These are phyloP conservation scores for Anoplopoma fimbria DNA, from an alignment of 2,113 vertebrate genomes.

Conservation along the genomic window DNA sequence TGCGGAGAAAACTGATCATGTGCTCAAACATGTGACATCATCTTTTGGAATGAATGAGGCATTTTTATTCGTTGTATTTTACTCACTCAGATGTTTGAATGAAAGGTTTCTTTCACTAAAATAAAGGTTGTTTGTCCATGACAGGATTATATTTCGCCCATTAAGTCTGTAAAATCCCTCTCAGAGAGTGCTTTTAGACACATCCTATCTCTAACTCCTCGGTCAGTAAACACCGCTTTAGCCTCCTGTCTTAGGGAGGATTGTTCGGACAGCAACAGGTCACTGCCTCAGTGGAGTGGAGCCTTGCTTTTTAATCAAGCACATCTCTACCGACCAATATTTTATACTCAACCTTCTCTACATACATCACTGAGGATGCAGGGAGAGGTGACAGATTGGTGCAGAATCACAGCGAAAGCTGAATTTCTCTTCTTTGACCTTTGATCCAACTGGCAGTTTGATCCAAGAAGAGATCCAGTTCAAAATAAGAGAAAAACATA, in stretches of 20 bases:
- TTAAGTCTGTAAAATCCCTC: neutral
- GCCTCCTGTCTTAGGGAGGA: neutral
- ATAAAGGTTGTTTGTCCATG: neutral
- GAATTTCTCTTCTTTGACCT: conserved; percentile 36
- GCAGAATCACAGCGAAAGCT: conserved; percentile 48
- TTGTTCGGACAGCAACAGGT: conserved; percentile 35
- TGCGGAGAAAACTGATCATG: conserved; percentile 28
- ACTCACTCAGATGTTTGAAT: neutral
- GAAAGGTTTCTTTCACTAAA: neutral
- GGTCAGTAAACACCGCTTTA: conserved; percentile 25
- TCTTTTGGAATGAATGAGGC: conserved; percentile 11
- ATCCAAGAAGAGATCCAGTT: neutral
- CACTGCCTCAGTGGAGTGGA: conserved; percentile 31
- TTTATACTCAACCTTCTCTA: conserved; percentile 53
- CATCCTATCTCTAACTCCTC: neutral
- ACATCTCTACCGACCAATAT: conserved; percentile 62
- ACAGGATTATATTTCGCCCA: neutral
- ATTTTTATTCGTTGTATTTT: neutral
- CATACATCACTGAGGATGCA: conserved; percentile 60
- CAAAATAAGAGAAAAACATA: neutral
- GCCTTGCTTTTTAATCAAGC: conserved; percentile 61
- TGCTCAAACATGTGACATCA: conserved; percentile 8
- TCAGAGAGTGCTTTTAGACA: conserved; percentile 7
- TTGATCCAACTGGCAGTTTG: neutral
- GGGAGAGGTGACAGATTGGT: conserved; percentile 51